A percentile compares a stretch with the other conserved stretches of the same genome.
Conservation (phyloP, 1,140 invertebrate genomes). For the Zaprionus inermis region DNA sequence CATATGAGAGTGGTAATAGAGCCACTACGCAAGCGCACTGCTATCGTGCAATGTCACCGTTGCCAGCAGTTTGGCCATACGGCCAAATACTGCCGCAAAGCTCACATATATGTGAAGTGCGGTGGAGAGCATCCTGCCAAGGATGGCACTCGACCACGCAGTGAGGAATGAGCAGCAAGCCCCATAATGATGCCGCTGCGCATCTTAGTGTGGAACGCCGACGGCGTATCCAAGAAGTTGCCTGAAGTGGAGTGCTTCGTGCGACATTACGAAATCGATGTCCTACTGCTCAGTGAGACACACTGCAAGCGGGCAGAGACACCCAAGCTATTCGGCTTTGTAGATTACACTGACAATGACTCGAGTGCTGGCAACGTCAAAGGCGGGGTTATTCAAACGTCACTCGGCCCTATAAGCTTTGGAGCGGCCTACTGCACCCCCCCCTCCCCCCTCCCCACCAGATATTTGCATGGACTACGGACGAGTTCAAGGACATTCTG, state of each 20-base stretch:
- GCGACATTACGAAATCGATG: too few species aligned
- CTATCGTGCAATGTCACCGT: background rate
- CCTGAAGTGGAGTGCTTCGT: too few species aligned
- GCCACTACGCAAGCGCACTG: too few species aligned
- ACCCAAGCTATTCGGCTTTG: background rate
- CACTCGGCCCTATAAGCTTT: background rate
- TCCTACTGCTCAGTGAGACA: slow-evolving; percentile 11
- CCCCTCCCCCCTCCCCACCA: too few species aligned
- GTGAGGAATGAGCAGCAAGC: background rate
- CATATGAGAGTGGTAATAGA: too few species aligned
- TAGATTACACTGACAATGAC: background rate
- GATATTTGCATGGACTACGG: too few species aligned
- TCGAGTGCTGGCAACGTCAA: background rate
- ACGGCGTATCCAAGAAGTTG: too few species aligned
- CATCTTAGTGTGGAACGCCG: too few species aligned
- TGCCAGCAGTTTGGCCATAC: slow-evolving; percentile 2
- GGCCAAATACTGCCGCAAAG: background rate
- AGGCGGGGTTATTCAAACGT: too few species aligned
- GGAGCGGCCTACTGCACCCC: too few species aligned
- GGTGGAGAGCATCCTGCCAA: background rate
- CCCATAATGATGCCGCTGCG: background rate
- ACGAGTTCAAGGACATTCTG: too few species aligned
- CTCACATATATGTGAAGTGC: slow-evolving; percentile 3
- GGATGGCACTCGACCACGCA: slow-evolving; percentile 3
- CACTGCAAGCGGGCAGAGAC: slow-evolving; percentile 12